Percentiles rank a stretch among this genome's conserved stretches.
phyloP scores from a whole-genome alignment of 2,888 invertebrate species.

The Acheta domesticus region DNA sequence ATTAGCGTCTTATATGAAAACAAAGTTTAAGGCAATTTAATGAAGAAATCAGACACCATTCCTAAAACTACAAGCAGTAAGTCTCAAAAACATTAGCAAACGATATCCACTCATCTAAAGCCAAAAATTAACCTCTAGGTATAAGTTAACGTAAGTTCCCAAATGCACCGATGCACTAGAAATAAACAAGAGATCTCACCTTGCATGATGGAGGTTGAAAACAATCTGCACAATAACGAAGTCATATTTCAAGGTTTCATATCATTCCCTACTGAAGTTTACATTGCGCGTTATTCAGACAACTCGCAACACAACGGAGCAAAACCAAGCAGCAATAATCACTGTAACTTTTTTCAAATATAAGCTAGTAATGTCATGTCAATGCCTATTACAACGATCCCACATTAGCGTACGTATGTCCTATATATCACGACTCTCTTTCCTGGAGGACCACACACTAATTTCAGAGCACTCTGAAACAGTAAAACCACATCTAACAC shows the following conservation, averaged over 20 bases:
- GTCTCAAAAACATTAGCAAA: no score
- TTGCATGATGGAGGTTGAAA: conserved; percentile 25
- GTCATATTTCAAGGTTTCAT: neutral
- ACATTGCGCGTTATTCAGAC: neutral
- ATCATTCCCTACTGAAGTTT: neutral
- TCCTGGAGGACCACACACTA: neutral
- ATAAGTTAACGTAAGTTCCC: no score
- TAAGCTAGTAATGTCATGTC: neutral
- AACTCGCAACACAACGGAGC: neutral
- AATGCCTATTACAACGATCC: neutral
- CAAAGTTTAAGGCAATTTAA: no score
- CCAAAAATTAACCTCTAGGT: no score
- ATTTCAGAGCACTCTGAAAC: neutral
- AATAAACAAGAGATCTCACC: neutral
- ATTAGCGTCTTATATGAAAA: no score
- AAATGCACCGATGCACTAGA: no score
- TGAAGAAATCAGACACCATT: no score
- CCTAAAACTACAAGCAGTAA: no score
- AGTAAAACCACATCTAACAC: neutral
- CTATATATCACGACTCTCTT: no score
- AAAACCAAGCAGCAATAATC: neutral
- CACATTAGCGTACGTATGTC: neutral
- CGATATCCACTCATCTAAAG: no score
- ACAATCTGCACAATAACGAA: neutral
- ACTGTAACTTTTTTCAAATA: neutral